phyloP scores from a whole-genome alignment of 2,888 invertebrate genomes.

The Perizoma affinitatum region DNA sequence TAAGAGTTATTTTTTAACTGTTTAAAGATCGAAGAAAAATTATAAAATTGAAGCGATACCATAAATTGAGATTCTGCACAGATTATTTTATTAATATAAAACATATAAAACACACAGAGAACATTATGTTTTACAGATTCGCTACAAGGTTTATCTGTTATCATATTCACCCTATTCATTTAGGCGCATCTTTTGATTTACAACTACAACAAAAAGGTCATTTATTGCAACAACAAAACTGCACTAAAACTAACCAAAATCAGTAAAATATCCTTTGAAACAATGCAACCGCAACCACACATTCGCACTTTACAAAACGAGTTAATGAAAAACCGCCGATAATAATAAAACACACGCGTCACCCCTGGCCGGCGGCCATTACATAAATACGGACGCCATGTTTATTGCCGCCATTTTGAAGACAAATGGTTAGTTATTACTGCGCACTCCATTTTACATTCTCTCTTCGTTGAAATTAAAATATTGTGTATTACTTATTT shows the following conservation, averaged over 20 bases:
- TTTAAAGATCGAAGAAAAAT: neutral
- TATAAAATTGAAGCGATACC: neutral
- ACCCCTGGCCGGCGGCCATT: constrained; percentile 79
- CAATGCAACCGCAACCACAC: constrained; percentile 39
- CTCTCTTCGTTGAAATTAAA: constrained; percentile 80
- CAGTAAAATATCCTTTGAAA: constrained; percentile 41
- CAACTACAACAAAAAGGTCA: constrained; percentile 27
- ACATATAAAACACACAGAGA: too few relatives aligned
- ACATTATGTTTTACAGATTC: neutral
- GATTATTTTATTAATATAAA: too few relatives aligned
- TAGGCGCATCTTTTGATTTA: constrained; percentile 14
- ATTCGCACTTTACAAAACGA: constrained; percentile 50
- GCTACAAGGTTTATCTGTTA: neutral
- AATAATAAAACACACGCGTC: constrained; percentile 78
- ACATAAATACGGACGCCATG: constrained; percentile 82
- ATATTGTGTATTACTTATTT: constrained; percentile 82
- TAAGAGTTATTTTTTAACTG: constrained; percentile 3
- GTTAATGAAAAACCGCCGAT: constrained; percentile 77
- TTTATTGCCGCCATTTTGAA: constrained; percentile 84
- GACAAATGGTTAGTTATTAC: constrained; percentile 84
- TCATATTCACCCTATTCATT: neutral
- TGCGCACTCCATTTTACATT: constrained; percentile 80
- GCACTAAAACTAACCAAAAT: constrained; percentile 37
- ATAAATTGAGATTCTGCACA: constrained; percentile 1
- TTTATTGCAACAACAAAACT: constrained; percentile 29